A percentile compares a stretch with the other conserved stretches of the same genome.
Evolutionary conservation across 1,140 invertebrate genomes (phyloP).

Genomic region (Triops longicaudatus): DNA sequence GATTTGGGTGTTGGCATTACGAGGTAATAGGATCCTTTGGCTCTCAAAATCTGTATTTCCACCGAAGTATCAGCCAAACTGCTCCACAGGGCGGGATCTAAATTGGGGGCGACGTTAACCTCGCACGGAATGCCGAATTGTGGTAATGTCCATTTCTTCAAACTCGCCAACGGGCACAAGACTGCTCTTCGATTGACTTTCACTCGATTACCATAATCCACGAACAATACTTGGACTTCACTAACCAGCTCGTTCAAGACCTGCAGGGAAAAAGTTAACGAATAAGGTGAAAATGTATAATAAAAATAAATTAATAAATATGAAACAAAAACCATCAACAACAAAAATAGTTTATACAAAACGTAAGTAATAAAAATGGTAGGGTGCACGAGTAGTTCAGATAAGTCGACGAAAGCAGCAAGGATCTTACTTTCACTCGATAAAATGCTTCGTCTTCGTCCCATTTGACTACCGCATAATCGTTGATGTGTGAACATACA

Average conservation of each 20-base stretch:
- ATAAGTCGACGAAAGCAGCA: too few relatives aligned
- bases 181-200: conserved; percentile 23
- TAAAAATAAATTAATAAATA: not conserved
- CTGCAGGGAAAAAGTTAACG: not conserved
- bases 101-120: not conserved
- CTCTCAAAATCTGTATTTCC: conserved; percentile 14
- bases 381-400: too few relatives aligned
- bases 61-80: conserved; percentile 17
- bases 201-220: conserved; percentile 28
- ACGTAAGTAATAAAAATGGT: too few relatives aligned
- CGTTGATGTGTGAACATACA: conserved; percentile 22
- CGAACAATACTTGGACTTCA: conserved; percentile 26
- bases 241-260: conserved; percentile 23
- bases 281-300: not conserved
- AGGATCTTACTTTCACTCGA: conserved; percentile 14
- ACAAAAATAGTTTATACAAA: too few relatives aligned
- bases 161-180: not conserved
- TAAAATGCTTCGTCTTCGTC: conserved; percentile 25
- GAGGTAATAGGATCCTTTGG: not conserved
- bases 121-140: conserved; percentile 23
- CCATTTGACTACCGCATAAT: conserved; percentile 23
- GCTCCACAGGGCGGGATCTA: not conserved
- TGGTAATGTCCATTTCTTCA: conserved; percentile 12
- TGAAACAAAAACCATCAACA: not conserved
- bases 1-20: not conserved